Percentiles rank a stretch among this genome's conserved stretches.
Evolutionary conservation across 2,797 vertebrate species (phyloP).

Genomic region (Bradypodion ventrale): DNA sequence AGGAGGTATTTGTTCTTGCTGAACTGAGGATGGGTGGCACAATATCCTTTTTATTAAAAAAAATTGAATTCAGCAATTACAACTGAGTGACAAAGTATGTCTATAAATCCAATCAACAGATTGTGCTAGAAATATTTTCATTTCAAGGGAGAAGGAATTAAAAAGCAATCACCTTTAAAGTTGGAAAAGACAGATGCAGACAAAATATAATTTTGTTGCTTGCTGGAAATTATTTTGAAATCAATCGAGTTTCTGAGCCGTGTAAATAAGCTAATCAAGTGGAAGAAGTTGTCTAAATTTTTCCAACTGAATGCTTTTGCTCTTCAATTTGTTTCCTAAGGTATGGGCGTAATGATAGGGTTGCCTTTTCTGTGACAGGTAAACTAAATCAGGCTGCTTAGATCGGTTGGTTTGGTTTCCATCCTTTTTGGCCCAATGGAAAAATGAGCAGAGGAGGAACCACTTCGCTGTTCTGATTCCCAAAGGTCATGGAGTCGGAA

Average conservation of each 20-base stretch:
- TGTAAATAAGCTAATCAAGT: background rate
- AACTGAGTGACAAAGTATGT: too few relatives aligned
- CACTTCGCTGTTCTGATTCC: too few relatives aligned
- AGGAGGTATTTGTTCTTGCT: background rate
- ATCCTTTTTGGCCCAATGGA: too few relatives aligned
- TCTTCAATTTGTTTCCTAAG: background rate
- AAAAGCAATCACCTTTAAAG: background rate
- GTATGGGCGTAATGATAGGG: background rate
- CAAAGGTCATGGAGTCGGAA: too few relatives aligned
- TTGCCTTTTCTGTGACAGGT: background rate
- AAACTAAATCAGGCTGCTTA: too few relatives aligned
- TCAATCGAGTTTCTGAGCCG: background rate
- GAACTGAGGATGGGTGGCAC: background rate
- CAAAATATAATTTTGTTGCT: background rate
- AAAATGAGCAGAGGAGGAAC: too few relatives aligned
- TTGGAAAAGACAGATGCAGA: background rate
- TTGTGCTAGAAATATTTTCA: background rate
- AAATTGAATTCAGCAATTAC: too few relatives aligned
- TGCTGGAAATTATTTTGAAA: background rate
- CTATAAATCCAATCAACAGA: background rate
- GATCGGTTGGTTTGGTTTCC: too few relatives aligned
- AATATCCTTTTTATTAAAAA: background rate
- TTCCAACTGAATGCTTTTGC: background rate
- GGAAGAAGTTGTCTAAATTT: background rate
- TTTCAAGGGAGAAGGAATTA: background rate